Base-by-base conservation (phyloP, 2,797 vertebrate genomes). In the Semotilus atromaculatus region DNA sequence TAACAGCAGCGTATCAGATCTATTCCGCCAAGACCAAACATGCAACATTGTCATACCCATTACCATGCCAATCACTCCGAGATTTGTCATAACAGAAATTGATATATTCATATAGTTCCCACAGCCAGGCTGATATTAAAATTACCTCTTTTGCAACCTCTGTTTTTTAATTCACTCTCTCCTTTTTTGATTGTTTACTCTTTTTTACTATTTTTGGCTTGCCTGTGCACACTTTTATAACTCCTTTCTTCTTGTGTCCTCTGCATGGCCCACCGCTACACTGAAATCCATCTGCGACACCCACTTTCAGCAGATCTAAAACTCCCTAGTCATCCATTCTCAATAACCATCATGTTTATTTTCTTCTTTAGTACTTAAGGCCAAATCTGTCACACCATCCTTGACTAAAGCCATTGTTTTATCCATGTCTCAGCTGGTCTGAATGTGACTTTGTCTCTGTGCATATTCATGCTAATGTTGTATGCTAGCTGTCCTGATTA, bases 401-500 rank as follows among this genome's bases (percentile, higher is more conserved):
- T 48, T 77, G 62, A 53, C 73, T 83, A 55, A 83, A 76, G 48
- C 73, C 58, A 75, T 66, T 83, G 58, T 75, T 75, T 74, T 66
- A 18, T 7, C 29, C 60, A 76, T 75, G 73, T 67, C 58, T 83
- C 81, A 40, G 43, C 72, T 83, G 81, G 31, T 83, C 55, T 64
- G 40, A 64, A 58, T 73, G 58, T 48, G 70, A 21, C 53, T 68
- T 62, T 43, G 34, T 76, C 21, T 77, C 38, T 23, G 64, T 83
- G 80, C 73, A 77, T 87, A 70, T 88, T 81, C 71, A 73, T 85
- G 68, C 40, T 58, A 19, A 82, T 78, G 48, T 23, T 82, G 31
- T 68, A 43, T 71, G 55, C 68, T 82, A 81, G 53, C 85, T 85
- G 86, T 88, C 64, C 84, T 88, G 86, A 88, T 87, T 87, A 87